These are phyloP conservation scores for Pristionchus fissidentatus DNA, from an alignment of 2,888 invertebrate species.

Conservation along the genomic window DNA sequence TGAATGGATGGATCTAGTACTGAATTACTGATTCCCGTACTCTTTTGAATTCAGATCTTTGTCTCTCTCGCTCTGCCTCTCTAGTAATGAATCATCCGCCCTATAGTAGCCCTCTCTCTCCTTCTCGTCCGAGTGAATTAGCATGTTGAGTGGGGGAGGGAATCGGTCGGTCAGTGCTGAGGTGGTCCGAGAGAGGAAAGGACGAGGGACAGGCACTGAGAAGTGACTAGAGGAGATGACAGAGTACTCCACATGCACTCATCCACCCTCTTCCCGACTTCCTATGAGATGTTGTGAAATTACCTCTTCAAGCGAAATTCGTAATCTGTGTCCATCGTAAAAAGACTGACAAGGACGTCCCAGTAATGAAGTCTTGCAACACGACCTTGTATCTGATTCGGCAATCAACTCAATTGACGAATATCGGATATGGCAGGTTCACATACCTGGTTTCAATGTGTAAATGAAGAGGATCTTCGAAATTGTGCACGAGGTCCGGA, in stretches of 20 bases:
- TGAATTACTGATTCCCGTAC: background rate
- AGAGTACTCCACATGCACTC: slow-evolving; percentile 11
- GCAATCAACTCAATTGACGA: background rate
- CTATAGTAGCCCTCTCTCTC: slow-evolving; percentile 18
- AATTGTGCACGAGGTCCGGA: too few relatives aligned
- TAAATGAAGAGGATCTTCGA: too few relatives aligned
- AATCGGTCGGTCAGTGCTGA: background rate
- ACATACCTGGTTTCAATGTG: too few relatives aligned
- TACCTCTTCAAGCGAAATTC: background rate
- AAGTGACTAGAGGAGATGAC: background rate
- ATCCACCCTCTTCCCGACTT: slow-evolving; percentile 23
- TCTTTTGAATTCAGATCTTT: slow-evolving; percentile 14
- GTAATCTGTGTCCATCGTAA: background rate
- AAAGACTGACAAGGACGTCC: background rate
- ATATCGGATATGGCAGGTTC: too few relatives aligned
- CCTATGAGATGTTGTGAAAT: slow-evolving; percentile 36
- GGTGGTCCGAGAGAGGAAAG: background rate
- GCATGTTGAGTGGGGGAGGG: slow-evolving; percentile 37
- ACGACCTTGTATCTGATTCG: background rate
- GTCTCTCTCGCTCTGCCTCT: too few relatives aligned
- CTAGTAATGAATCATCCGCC: slow-evolving; percentile 43
- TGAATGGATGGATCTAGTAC: background rate
- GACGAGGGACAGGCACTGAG: background rate
- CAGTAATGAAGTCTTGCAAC: too few relatives aligned
- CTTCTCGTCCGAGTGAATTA: slow-evolving; percentile 41